Conservation (phyloP, 2,888 invertebrate genomes). For the Anodontia alba region DNA sequence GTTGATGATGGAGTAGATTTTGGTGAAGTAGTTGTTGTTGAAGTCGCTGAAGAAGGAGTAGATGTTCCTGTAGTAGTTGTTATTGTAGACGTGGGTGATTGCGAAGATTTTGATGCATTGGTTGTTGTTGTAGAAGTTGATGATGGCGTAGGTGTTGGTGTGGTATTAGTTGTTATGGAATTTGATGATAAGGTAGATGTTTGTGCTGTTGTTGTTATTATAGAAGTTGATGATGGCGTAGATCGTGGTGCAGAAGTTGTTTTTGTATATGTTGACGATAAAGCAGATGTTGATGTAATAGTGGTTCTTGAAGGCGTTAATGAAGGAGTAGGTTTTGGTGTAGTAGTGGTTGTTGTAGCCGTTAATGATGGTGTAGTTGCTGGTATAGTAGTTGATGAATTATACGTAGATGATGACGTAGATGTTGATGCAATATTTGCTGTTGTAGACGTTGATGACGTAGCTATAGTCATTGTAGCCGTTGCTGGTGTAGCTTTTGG, state of each 20-base stretch:
- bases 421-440: neutral
- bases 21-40: slow-evolving; percentile 21
- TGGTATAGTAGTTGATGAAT: neutral
- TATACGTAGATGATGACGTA: neutral
- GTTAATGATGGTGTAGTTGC: neutral
- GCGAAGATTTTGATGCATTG: neutral
- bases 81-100: neutral
- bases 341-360: slow-evolving; percentile 11
- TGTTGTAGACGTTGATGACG: neutral
- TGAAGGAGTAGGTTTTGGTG: slow-evolving; percentile 5
- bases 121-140: neutral
- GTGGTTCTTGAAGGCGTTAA: neutral
- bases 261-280: neutral
- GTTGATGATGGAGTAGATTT: slow-evolving; percentile 19
- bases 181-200: neutral
- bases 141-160: neutral
- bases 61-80: slow-evolving; percentile 19
- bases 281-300: neutral
- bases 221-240: neutral
- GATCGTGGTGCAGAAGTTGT: neutral
- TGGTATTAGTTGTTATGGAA: neutral
- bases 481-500: slow-evolving; percentile 15
- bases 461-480: slow-evolving; percentile 12
- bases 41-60: slow-evolving; percentile 19
- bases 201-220: neutral